Base-by-base conservation (phyloP, 2,113 vertebrate species). In the Phalacrocorax aristotelis region DNA sequence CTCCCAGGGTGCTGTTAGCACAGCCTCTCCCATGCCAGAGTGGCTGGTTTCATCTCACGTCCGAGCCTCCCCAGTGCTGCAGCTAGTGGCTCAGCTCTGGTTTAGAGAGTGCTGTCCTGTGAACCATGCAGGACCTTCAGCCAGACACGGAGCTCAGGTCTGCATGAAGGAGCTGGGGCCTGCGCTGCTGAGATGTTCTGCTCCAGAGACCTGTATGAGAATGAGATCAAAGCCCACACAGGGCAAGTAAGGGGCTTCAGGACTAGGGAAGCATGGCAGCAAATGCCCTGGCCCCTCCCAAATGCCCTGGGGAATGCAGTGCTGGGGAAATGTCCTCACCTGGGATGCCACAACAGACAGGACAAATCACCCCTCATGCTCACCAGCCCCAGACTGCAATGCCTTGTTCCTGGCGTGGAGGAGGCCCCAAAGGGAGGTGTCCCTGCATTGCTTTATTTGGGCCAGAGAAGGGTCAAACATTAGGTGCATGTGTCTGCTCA, bases 121-220 rank as follows among this genome's bases (percentile, higher is more conserved):
- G 98, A 70, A 94, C 90, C 72, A 95, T 65, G 0, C 54, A 0
- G 98, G 96, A 55, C 95, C 90, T 3, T 98, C 97, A 2, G 97
- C 97, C 42, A 97, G 93, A 79, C 11, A 44, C 13, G 97, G 91
- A 3, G 95, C 97, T 60, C 97, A 87, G 38, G 94, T 96, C 97
- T 32, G 62, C 69, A 93, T 36, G 16, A 96, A 97, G 65, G 94
- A 97, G 97, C 97, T 89, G 97, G 89, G 97, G 58, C 93, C 96
- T 80, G 98, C 91, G 0, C 36, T 83, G 95, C 94, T 86, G 62
- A 97, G 96, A 30, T 95, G 96, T 1, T 97, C 97, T 52, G 94
- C 98, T 85, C 97, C 96, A 11, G 98, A 97, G 46, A 96, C 97
- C 98, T 98, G 83, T 10, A 25, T 54, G 60, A 91, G 57, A 77